Percentiles rank a stretch among this genome's conserved stretches.
These are phyloP conservation scores for Lathamus discolor DNA, from an alignment of 2,113 vertebrate species.

Conservation along the genomic window DNA sequence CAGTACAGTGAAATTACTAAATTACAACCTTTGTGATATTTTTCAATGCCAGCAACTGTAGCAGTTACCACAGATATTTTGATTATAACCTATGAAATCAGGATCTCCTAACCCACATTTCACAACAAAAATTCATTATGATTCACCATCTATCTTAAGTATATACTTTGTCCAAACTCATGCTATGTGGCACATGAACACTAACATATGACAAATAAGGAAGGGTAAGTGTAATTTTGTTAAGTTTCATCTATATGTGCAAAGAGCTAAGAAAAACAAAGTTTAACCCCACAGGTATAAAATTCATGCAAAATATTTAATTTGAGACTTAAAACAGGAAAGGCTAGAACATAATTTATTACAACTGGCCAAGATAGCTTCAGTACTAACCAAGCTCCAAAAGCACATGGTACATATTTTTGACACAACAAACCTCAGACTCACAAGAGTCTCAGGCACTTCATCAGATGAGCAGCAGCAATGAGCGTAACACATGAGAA, in stretches of 20 bases:
- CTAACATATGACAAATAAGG: not conserved
- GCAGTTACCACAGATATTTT: conserved; percentile 31
- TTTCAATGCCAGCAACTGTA: not conserved
- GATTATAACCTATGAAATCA: conserved; percentile 10
- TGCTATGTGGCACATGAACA: not conserved
- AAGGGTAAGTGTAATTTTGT: not conserved
- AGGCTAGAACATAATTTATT: not conserved
- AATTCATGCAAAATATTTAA: not conserved
- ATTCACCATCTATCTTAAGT: not conserved
- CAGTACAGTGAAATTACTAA: not conserved
- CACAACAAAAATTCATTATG: not conserved
- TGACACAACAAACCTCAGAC: not conserved
- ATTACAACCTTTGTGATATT: not conserved
- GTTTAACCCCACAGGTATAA: not conserved
- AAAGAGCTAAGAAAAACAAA: not conserved
- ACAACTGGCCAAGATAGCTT: not conserved
- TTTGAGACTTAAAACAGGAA: not conserved
- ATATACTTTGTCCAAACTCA: not conserved
- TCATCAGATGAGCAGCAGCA: not conserved
- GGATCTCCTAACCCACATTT: not conserved
- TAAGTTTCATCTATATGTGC: not conserved
- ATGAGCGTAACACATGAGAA: not conserved
- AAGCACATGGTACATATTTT: not conserved
- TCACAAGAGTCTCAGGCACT: not conserved
- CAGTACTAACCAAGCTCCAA: not conserved